Evolutionary conservation across 2,797 vertebrate genomes (phyloP).

Genomic region (Schizothorax lantsangensis): DNA sequence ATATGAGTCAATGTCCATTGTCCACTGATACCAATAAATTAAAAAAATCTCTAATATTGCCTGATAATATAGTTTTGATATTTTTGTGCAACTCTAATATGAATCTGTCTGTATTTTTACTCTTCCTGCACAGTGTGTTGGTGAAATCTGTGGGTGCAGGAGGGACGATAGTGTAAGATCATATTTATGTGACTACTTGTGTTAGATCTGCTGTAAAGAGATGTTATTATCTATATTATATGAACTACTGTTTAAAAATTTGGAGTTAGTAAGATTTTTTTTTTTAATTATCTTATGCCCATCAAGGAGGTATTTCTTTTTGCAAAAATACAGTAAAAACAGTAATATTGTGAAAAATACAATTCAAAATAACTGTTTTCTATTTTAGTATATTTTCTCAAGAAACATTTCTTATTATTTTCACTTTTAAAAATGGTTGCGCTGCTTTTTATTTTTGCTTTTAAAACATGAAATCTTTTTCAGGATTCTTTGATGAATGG

Average conservation of each 20-base stretch:
- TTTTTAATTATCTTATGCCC: too few species aligned
- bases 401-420: not conserved
- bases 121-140: slow-evolving; percentile 84
- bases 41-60: not conserved
- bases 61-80: not conserved
- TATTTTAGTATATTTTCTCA: not conserved
- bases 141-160: slow-evolving; percentile 92
- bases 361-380: too few species aligned
- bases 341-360: not conserved
- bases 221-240: not conserved
- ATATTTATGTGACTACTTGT: not conserved
- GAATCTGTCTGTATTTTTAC: not conserved
- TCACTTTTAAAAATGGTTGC: not conserved
- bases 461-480: not conserved
- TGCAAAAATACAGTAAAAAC: not conserved
- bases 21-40: not conserved
- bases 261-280: not conserved
- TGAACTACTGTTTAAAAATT: not conserved
- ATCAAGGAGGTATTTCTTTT: not conserved
- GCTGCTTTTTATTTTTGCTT: not conserved
- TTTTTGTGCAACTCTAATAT: not conserved
- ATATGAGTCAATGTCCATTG: not conserved
- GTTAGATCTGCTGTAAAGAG: not conserved
- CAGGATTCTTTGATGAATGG: not conserved
- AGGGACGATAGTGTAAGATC: slow-evolving; percentile 85